Percentiles rank a stretch among this genome's conserved stretches.
Conservation (phyloP, 2,888 invertebrate species). For the Lasioglossum marginatum region DNA sequence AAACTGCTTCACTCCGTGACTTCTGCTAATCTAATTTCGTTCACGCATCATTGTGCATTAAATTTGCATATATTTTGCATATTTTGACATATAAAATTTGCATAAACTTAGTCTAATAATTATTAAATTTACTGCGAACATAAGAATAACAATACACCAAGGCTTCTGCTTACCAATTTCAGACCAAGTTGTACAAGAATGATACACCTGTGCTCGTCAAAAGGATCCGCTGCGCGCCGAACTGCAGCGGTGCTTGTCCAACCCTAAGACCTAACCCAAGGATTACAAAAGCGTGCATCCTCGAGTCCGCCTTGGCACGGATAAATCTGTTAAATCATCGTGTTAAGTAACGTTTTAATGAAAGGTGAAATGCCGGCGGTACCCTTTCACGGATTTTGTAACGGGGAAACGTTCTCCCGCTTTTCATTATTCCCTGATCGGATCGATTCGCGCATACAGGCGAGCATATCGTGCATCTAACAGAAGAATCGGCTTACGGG, state of each 20-base stretch:
- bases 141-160: neutral
- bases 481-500: neutral
- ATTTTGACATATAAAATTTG: too few relatives aligned
- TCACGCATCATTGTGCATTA: too few relatives aligned
- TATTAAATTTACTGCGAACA: too few relatives aligned
- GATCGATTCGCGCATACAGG: neutral
- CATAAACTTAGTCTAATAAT: too few relatives aligned
- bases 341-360: conserved; percentile 41
- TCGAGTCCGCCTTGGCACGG: conserved; percentile 38
- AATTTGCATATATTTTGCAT: too few relatives aligned
- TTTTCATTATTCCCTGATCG: neutral
- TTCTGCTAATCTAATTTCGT: neutral
- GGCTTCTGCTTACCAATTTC: neutral
- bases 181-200: neutral
- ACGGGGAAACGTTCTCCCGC: neutral
- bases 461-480: neutral
- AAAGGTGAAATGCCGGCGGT: conserved; percentile 17
- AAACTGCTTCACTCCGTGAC: neutral
- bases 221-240: too few relatives aligned
- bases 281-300: conserved; percentile 1
- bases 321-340: conserved; percentile 52
- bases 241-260: neutral
- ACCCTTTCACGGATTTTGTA: neutral
- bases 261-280: neutral
- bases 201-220: too few relatives aligned